phyloP scores from a whole-genome alignment of 2,888 invertebrate genomes.

The Amorpha juglandis region DNA sequence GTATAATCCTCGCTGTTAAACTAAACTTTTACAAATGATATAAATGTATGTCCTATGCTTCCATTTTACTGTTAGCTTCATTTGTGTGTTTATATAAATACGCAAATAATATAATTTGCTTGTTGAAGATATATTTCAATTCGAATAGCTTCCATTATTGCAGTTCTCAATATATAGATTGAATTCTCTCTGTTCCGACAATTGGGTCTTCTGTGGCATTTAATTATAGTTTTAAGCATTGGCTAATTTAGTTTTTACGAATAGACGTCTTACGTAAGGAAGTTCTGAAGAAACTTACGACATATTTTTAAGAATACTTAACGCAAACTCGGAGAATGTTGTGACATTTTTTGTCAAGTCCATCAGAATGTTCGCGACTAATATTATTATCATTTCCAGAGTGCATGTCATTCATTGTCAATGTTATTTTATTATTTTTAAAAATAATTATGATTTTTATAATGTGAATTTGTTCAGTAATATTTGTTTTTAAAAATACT shows the following conservation, averaged over 20 bases:
- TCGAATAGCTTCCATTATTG: conserved; percentile 1
- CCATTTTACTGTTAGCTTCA: conserved; percentile 8
- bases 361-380: neutral
- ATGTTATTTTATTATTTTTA: neutral
- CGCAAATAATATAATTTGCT: neutral
- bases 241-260: neutral
- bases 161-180: neutral
- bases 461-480: neutral
- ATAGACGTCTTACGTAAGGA: neutral
- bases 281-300: neutral
- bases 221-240: conserved; percentile 8
- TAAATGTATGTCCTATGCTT: conserved; percentile 8
- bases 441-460: neutral
- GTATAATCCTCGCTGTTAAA: conserved; percentile 10
- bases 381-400: neutral
- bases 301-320: neutral
- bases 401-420: neutral
- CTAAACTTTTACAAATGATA: conserved; percentile 7
- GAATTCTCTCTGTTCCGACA: neutral
- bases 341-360: neutral
- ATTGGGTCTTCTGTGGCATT: conserved; percentile 3
- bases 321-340: conserved; percentile 1
- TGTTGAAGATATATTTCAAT: neutral
- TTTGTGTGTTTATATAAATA: neutral
- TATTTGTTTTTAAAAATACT: conserved; percentile 1